Conservation (phyloP, 2,888 invertebrate species). For the Apantesis nais region DNA sequence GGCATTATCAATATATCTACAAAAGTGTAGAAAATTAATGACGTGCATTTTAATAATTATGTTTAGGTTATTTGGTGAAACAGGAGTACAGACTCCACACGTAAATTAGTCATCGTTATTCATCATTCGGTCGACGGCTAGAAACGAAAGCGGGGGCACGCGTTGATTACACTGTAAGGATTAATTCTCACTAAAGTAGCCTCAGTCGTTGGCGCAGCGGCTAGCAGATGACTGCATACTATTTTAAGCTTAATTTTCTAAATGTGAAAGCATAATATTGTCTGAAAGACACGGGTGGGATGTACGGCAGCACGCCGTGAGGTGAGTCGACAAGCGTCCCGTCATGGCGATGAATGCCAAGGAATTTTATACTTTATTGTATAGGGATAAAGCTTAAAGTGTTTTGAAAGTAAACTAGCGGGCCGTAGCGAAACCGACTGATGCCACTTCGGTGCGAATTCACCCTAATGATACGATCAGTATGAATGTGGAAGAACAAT, state of each 20-base stretch:
- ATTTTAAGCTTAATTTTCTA: background rate
- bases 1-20: slow-evolving; percentile 46
- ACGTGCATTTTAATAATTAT: background rate
- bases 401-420: background rate
- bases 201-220: background rate
- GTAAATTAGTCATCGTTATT: background rate
- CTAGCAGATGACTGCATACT: background rate
- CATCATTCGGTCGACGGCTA: background rate
- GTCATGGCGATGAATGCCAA: background rate
- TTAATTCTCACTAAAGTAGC: background rate
- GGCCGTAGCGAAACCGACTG: background rate
- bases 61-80: background rate
- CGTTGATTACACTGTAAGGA: background rate
- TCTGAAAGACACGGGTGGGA: background rate
- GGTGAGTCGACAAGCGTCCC: background rate
- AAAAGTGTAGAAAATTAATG: slow-evolving; percentile 25
- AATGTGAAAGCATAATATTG: background rate
- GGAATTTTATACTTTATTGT: background rate
- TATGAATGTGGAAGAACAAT: background rate
- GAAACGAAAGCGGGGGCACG: background rate
- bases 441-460: background rate
- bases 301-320: background rate
- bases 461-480: background rate
- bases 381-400: background rate
- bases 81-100: background rate